Conservation (phyloP, 1,140 invertebrate species). For the Calephelis virginiensis region DNA sequence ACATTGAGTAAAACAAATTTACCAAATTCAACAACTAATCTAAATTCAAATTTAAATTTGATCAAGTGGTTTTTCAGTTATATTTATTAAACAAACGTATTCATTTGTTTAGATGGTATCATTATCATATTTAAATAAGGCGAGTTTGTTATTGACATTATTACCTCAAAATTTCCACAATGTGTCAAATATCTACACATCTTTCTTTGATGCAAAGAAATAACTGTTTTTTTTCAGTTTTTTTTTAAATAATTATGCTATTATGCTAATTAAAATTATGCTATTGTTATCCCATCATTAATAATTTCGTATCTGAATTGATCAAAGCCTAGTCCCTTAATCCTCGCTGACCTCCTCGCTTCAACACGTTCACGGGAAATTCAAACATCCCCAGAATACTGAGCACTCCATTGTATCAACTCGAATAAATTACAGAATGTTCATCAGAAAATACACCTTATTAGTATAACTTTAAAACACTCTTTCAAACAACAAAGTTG, state of each 20-base stretch:
- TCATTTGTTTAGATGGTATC: too few relatives aligned
- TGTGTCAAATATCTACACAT: too few relatives aligned
- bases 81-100: too few relatives aligned
- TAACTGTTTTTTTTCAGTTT: too few relatives aligned
- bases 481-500: slow-evolving; percentile 27
- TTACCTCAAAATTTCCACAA: too few relatives aligned
- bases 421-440: slow-evolving; percentile 3
- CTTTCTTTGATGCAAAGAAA: neutral
- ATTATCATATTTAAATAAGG: too few relatives aligned
- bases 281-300: neutral
- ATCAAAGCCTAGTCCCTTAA: slow-evolving; percentile 35
- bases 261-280: neutral
- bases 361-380: slow-evolving; percentile 57
- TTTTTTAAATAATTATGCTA: too few relatives aligned
- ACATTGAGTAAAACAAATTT: too few relatives aligned
- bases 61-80: too few relatives aligned
- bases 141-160: too few relatives aligned
- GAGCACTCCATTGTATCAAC: slow-evolving; percentile 46
- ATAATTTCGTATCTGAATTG: slow-evolving; percentile 6
- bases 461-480: slow-evolving; percentile 21
- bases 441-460: slow-evolving; percentile 31
- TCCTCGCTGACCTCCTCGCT: slow-evolving; percentile 48
- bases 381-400: slow-evolving; percentile 45
- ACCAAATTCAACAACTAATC: too few relatives aligned
- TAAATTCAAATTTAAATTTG: too few relatives aligned